Percentiles rank a stretch among this genome's conserved stretches.
These are phyloP conservation scores for Acridotheres tristis DNA, from an alignment of 2,797 vertebrate species.

Conservation along the genomic window DNA sequence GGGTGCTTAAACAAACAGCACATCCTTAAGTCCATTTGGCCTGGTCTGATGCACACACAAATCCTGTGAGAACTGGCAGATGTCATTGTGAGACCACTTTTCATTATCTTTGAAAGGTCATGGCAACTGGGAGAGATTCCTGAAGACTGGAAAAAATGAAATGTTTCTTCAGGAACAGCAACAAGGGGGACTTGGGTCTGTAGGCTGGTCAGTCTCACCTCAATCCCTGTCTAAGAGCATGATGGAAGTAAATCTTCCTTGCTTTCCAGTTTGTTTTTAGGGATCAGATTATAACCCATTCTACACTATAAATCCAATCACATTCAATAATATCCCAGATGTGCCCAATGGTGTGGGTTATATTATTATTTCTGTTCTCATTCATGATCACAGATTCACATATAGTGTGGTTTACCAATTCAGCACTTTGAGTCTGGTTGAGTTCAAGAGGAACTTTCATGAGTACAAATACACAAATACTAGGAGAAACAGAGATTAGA, in stretches of 20 bases:
- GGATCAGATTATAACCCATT: not conserved
- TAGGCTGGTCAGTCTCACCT: not conserved
- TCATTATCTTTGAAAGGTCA: not conserved
- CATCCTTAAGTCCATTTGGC: not conserved
- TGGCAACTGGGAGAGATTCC: not conserved
- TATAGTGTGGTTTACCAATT: not conserved
- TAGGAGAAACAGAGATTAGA: not conserved
- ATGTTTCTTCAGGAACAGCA: not conserved
- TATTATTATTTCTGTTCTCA: not conserved
- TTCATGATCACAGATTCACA: not conserved
- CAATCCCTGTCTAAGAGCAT: not conserved
- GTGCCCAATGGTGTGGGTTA: not conserved
- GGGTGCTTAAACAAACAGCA: not conserved
- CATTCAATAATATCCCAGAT: not conserved
- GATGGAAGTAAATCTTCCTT: not conserved
- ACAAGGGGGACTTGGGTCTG: accelerated
- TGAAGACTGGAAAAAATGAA: not conserved
- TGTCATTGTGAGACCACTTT: not conserved
- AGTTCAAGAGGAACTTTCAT: not conserved
- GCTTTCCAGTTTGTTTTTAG: not conserved
- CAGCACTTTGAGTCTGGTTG: not conserved
- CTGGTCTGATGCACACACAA: not conserved
- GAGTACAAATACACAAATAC: not conserved
- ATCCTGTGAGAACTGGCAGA: not conserved
- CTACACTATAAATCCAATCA: not conserved